Conservation (phyloP, 2,113 vertebrate genomes). For the Caloenas nicobarica region DNA sequence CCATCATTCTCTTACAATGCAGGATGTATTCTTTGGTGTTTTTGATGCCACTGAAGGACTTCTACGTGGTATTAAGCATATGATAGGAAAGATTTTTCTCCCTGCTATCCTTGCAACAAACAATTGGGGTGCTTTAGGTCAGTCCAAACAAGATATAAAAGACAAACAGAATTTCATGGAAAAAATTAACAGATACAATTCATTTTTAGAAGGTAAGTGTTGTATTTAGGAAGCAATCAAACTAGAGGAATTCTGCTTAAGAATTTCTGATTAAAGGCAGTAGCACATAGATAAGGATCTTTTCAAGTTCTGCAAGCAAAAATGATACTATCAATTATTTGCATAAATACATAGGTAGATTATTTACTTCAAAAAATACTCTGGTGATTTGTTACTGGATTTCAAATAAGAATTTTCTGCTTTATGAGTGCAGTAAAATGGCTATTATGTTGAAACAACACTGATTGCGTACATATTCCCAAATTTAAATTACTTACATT, state of each 20-base stretch:
- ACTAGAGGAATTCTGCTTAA: neutral
- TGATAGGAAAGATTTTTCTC: slow-evolving; percentile 71
- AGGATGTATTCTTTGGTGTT: slow-evolving; percentile 80
- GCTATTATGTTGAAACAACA: neutral
- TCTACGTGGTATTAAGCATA: slow-evolving; percentile 67
- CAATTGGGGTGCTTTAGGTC: slow-evolving; percentile 79
- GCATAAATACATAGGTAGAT: neutral
- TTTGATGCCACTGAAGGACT: slow-evolving; percentile 82
- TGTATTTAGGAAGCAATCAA: neutral
- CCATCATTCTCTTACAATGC: slow-evolving; percentile 27
- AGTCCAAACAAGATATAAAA: slow-evolving; percentile 73
- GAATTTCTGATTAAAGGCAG: neutral
- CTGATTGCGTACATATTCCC: neutral
- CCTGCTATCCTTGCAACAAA: slow-evolving; percentile 75
- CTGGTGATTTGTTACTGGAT: neutral
- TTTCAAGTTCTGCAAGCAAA: neutral
- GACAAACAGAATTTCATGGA: slow-evolving; percentile 76
- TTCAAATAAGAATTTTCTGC: neutral
- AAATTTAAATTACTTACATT: neutral
- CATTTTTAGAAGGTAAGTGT: slow-evolving; percentile 80
- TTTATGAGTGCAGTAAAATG: neutral
- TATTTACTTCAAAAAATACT: neutral
- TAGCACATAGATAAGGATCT: neutral
- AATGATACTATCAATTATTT: neutral
- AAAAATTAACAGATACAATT: slow-evolving; percentile 73